Evolutionary conservation across 1,140 invertebrate species (phyloP), one percentile per base, ranked within the genome.

Genomic region (Epicauta chinensis): DNA sequence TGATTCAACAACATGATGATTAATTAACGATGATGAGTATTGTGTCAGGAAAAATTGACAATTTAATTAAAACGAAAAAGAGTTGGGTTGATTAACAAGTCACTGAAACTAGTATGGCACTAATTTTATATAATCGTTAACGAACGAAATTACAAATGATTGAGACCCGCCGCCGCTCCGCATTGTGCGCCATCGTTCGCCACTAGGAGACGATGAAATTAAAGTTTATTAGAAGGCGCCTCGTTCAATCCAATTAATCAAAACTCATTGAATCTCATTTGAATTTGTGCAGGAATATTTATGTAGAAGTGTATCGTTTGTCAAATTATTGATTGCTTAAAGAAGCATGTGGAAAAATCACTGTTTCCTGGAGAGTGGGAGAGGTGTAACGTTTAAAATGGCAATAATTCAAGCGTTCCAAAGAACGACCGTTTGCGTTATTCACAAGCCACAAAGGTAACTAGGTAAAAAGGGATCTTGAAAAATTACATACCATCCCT

Each of bases 121-220:
- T 23, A 47, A 47, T 47, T 47, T 36, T 37, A 37, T 47, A 37
- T 47, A 34, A 47, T 47, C 45, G 31, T 47, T 47, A 47, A 47
- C 45, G 45, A 47, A 47, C 45, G 37, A 47, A 47, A 47, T 47
- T 47, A 47, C 45, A 47, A 47, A 47, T 47, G 45, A 47, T 47
- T 47, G 45, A 36, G 45, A 47, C 45, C 16, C 45, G 34, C 30
- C 45, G 45, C 37, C 45, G 38, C 23, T 0, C 1, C 7, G 6
- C 6, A 23, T 23, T 5, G 23, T 7, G 23, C 7, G 23, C 23
- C 23, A 23, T 7, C 23, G 7, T 37, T 34, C 38, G 34, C 45
- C 45, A 37, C 45, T 34, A 38, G 37, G 45, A 37, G 45, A 47
- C 45, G 45, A 11, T 38, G 32, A 47, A 47, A 47, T 47, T 47